These are phyloP conservation scores for Stratiomys singularior DNA, from an alignment of 2,888 invertebrate genomes.

Conservation along the genomic window DNA sequence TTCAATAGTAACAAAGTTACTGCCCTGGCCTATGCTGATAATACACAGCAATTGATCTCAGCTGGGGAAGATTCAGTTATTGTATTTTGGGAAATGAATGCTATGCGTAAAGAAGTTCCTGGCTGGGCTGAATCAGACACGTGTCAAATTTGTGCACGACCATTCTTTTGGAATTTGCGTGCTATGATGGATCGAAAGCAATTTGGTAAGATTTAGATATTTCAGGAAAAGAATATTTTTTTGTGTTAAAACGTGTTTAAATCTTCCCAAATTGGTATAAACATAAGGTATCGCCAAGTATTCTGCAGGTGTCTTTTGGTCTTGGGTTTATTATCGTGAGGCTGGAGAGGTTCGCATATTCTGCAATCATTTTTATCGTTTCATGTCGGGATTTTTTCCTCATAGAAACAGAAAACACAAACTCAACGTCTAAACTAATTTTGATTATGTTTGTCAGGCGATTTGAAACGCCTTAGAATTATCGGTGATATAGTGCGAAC, in stretches of 20 bases:
- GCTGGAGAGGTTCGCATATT: too few species aligned
- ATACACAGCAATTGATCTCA: constrained; percentile 84
- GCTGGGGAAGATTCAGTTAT: constrained; percentile 92
- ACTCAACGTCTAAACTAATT: too few species aligned
- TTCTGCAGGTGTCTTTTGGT: too few species aligned
- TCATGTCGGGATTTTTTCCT: too few species aligned
- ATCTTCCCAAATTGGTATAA: too few species aligned
- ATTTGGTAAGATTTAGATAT: constrained; percentile 68
- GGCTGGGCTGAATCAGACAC: constrained; percentile 95
- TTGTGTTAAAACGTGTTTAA: background rate
- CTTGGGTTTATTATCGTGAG: too few species aligned
- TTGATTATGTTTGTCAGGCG: too few species aligned
- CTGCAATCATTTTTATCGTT: too few species aligned
- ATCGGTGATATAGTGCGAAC: too few species aligned
- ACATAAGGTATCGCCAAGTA: too few species aligned
- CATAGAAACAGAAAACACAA: too few species aligned
- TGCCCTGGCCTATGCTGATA: constrained; percentile 83
- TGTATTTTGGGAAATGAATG: constrained; percentile 95
- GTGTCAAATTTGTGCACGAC: constrained; percentile 93
- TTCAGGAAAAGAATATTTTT: background rate
- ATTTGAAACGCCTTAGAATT: too few species aligned
- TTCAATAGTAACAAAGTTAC: constrained; percentile 85
- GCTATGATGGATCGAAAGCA: constrained; percentile 99
- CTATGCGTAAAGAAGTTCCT: constrained; percentile 90
- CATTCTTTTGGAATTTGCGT: constrained; percentile 99